Percentiles rank a stretch among this genome's conserved stretches.
Conservation (phyloP, 2,113 vertebrate genomes). For the Myotis lucifugus region DNA sequence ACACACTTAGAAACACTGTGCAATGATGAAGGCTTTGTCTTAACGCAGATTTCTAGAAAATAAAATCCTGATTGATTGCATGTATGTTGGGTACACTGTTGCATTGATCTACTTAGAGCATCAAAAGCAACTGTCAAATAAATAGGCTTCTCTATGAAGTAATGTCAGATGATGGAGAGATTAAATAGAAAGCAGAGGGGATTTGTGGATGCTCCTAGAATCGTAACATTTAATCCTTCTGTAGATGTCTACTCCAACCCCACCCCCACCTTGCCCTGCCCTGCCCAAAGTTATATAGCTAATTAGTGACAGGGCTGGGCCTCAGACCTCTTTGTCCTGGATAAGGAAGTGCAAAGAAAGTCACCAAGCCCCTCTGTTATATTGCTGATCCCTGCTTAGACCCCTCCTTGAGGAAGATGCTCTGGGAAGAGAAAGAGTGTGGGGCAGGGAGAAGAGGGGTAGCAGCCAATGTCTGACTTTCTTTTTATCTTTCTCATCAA, state of each 20-base stretch:
- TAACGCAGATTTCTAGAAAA: slow-evolving; percentile 29
- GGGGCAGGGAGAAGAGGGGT: neutral
- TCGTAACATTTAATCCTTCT: neutral
- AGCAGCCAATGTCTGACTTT: neutral
- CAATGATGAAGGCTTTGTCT: neutral
- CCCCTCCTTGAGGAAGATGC: neutral
- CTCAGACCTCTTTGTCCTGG: neutral
- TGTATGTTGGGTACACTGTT: neutral
- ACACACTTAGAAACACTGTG: neutral
- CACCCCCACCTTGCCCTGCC: neutral
- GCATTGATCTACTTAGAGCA: neutral
- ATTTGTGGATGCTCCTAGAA: neutral
- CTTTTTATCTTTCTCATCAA: neutral
- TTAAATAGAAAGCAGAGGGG: neutral
- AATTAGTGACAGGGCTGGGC: neutral
- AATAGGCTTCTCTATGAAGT: neutral
- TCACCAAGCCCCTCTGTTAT: neutral
- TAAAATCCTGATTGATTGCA: neutral
- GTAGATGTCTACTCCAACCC: neutral
- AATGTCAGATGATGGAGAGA: neutral
- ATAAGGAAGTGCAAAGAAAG: neutral
- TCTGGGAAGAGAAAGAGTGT: neutral
- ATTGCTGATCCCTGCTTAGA: neutral
- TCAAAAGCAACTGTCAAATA: neutral
- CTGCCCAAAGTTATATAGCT: neutral